These are phyloP conservation scores for Dicyrtoma fusca DNA, from an alignment of 2,888 invertebrate genomes.

Conservation along the genomic window DNA sequence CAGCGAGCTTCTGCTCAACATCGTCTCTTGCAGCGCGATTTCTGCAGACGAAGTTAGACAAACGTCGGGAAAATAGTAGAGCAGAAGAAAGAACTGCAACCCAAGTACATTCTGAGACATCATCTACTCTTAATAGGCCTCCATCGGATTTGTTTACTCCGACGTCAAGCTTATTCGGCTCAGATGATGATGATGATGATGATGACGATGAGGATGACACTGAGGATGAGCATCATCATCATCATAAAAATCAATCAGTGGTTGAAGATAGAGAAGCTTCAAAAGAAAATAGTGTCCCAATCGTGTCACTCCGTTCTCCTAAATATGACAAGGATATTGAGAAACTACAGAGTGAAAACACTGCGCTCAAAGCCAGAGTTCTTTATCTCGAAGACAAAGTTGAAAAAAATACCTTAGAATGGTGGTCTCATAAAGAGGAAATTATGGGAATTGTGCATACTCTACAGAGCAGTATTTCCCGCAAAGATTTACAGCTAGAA, in stretches of 20 bases:
- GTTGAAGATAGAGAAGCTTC: not conserved
- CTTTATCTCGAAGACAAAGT: slow-evolving; percentile 31
- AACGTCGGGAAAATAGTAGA: slow-evolving; percentile 32
- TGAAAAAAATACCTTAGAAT: slow-evolving; percentile 33
- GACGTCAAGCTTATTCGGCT: slow-evolving; percentile 12
- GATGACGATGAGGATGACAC: slow-evolving; percentile 14
- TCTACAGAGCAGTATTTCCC: slow-evolving; percentile 13
- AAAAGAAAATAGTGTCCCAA: not conserved
- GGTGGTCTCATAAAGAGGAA: slow-evolving; percentile 38
- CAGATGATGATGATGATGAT: slow-evolving; percentile 31
- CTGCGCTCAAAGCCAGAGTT: slow-evolving; percentile 23
- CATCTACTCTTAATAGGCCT: not conserved
- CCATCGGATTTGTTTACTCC: slow-evolving; percentile 8
- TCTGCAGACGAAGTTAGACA: slow-evolving; percentile 32
- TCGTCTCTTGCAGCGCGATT: slow-evolving; percentile 64
- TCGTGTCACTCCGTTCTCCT: not conserved
- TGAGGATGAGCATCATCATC: not conserved
- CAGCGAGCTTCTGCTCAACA: slow-evolving; percentile 73
- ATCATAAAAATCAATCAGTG: too few relatives aligned
- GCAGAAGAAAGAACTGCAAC: slow-evolving; percentile 21
- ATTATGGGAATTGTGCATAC: slow-evolving; percentile 31
- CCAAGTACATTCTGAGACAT: not conserved
- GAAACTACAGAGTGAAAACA: slow-evolving; percentile 11
- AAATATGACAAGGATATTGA: not conserved
- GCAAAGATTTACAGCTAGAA: slow-evolving; percentile 37